Conservation (phyloP, 1,140 invertebrate species). For the Ips typographus region DNA sequence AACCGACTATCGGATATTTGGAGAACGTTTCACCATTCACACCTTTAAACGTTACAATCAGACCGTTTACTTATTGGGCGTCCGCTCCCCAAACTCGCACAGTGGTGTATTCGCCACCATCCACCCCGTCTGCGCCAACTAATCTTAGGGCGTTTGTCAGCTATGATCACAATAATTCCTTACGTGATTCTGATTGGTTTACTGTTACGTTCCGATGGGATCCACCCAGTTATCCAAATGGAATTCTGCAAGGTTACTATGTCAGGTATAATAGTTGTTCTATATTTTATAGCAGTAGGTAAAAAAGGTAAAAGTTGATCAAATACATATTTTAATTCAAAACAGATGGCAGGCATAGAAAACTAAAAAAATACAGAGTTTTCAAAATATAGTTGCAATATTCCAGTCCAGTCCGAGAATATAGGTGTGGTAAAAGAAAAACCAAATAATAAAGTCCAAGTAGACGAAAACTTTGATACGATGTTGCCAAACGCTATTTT, state of each 20-base stretch:
- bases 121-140: constrained; percentile 69
- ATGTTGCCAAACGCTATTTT: too few relatives aligned
- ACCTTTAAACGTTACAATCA: constrained; percentile 67
- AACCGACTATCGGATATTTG: constrained; percentile 53
- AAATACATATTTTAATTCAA: not conserved
- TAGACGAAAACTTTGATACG: too few relatives aligned
- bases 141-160: constrained; percentile 70
- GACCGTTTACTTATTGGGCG: constrained; percentile 83
- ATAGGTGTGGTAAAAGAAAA: too few relatives aligned
- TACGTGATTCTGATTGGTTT: constrained; percentile 54
- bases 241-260: constrained; percentile 71
- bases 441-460: too few relatives aligned
- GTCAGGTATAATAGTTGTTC: constrained; percentile 49
- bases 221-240: constrained; percentile 69
- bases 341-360: too few relatives aligned
- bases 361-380: too few relatives aligned
- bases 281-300: not conserved
- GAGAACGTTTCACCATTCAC: constrained; percentile 66
- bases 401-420: too few relatives aligned
- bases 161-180: constrained; percentile 46
- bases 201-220: constrained; percentile 75
- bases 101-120: constrained; percentile 65
- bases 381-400: too few relatives aligned
- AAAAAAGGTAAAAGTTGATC: not conserved
- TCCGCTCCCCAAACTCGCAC: constrained; percentile 63